A percentile compares a stretch with the other conserved stretches of the same genome.
Evolutionary conservation across 2,797 vertebrate species (phyloP).

Genomic region (Enteromius viviparus): DNA sequence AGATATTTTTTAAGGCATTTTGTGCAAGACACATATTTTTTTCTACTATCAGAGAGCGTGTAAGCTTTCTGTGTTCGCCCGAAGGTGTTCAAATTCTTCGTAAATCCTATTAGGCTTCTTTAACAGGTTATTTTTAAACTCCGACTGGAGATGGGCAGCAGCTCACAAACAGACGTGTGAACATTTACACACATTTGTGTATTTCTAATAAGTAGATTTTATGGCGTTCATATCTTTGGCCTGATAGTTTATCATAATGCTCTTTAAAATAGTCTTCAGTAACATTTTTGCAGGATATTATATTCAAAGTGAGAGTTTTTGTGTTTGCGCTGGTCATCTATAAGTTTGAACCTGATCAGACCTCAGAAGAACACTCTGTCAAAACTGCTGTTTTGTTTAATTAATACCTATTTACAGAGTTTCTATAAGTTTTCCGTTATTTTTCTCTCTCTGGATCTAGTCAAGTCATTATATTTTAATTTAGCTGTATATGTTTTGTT

Average conservation of each 20-base stretch:
- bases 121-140: slow-evolving; percentile 55
- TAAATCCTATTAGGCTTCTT: slow-evolving; percentile 54
- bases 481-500: background rate
- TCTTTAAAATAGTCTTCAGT: background rate
- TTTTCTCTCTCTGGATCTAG: too few relatives aligned
- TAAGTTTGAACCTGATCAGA: background rate
- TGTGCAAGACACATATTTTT: background rate
- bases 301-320: background rate
- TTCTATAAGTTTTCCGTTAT: too few relatives aligned
- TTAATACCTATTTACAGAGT: background rate
- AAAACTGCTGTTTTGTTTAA: background rate
- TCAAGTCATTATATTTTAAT: background rate
- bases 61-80: background rate
- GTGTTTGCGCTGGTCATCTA: background rate
- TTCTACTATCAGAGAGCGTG: background rate
- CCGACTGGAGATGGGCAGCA: background rate
- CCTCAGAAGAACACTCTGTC: background rate
- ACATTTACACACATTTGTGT: background rate
- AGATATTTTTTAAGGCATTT: background rate
- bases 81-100: slow-evolving; percentile 43
- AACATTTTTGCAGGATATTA: background rate
- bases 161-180: background rate
- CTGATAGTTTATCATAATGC: background rate
- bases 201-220: too few relatives aligned
- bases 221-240: background rate